Percentiles rank a stretch among this genome's conserved stretches.
These are phyloP conservation scores for Megatriorchis doriae DNA, from an alignment of 2,113 vertebrate genomes.

Conservation along the genomic window DNA sequence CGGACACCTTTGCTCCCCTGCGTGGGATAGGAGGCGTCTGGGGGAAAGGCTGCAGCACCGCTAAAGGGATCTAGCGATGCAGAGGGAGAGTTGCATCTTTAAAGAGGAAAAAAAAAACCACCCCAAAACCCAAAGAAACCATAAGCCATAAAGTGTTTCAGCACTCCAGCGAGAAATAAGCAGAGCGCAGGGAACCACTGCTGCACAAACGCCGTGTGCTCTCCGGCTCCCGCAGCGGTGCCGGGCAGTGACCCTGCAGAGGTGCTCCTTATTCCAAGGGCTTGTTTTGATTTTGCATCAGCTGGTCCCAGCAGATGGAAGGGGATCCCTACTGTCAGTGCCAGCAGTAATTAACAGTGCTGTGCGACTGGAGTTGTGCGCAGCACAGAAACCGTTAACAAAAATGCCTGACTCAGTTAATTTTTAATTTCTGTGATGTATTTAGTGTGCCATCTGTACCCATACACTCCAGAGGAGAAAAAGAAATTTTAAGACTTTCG, in stretches of 20 bases:
- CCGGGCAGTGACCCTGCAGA: neutral
- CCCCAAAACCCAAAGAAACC: neutral
- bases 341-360: neutral
- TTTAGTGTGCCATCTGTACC: neutral
- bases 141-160: accelerated
- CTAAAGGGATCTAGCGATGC: neutral
- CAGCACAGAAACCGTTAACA: neutral
- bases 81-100: neutral
- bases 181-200: neutral
- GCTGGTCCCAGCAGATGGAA: slow-evolving; percentile 12
- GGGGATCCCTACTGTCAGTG: neutral
- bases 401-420: slow-evolving; percentile 22
- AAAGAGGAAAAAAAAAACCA: neutral
- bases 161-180: neutral
- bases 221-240: neutral
- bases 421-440: neutral
- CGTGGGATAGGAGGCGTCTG: neutral
- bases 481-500: neutral
- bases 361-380: neutral
- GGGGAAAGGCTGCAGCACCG: neutral
- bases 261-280: neutral
- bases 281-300: neutral
- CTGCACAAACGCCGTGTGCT: neutral
- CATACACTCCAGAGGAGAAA: neutral
- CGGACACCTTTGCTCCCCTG: neutral